Conservation (phyloP, 2,888 invertebrate genomes). For the Strigamia crassipes region DNA sequence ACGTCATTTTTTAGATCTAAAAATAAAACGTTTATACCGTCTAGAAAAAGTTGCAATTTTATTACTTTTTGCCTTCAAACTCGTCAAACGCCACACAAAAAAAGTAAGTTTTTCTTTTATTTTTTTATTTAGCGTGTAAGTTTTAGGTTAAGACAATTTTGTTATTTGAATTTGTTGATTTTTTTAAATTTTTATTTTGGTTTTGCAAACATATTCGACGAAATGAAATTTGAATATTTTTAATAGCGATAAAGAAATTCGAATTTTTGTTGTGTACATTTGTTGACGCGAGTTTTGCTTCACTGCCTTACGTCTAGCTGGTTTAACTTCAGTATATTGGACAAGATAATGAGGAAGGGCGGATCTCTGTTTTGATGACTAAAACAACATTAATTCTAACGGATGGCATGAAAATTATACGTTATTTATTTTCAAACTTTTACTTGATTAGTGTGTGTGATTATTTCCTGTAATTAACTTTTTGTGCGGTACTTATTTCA, state of each 20-base stretch:
- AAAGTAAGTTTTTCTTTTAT: conserved; percentile 1
- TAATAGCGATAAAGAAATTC: too few relatives aligned
- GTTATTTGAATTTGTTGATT: too few relatives aligned
- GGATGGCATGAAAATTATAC: background rate
- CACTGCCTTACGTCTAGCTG: too few relatives aligned
- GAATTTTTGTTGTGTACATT: too few relatives aligned
- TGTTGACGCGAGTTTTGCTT: too few relatives aligned
- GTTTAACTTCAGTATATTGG: too few relatives aligned
- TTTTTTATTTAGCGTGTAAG: background rate
- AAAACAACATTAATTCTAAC: background rate
- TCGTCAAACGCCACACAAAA: conserved; percentile 39
- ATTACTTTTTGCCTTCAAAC: background rate
- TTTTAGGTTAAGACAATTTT: background rate
- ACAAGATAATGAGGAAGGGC: too few relatives aligned
- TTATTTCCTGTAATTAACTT: background rate
- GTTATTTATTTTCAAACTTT: background rate
- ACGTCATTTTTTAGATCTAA: conserved; percentile 12
- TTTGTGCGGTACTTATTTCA: background rate
- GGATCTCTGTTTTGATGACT: too few relatives aligned
- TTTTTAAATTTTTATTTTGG: background rate
- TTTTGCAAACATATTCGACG: background rate
- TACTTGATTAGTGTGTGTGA: background rate
- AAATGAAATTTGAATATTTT: too few relatives aligned
- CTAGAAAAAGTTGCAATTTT: conserved; percentile 5
- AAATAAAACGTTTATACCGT: conserved; percentile 5